Evolutionary conservation across 1,140 invertebrate genomes (phyloP).

Genomic region (Aethina tumida): DNA sequence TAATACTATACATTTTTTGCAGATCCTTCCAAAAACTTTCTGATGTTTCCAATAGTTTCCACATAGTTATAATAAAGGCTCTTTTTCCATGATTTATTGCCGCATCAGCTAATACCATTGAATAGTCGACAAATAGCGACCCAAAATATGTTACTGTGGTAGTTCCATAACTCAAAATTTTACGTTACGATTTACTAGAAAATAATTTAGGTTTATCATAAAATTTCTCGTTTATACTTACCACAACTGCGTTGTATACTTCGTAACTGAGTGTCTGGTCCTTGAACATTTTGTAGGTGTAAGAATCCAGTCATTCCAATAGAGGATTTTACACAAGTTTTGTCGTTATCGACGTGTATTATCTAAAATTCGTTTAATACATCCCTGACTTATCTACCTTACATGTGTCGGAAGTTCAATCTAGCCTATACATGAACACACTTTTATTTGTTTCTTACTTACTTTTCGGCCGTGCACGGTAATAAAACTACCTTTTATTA

Average conservation of each 20-base stretch:
- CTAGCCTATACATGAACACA: slow-evolving; percentile 5
- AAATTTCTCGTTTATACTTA: slow-evolving; percentile 39
- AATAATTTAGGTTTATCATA: neutral
- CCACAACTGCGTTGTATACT: slow-evolving; percentile 70
- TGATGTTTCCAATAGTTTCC: slow-evolving; percentile 49
- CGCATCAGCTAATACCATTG: slow-evolving; percentile 57
- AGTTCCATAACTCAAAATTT: slow-evolving; percentile 64
- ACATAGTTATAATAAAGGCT: slow-evolving; percentile 60
- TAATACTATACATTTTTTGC: slow-evolving; percentile 41
- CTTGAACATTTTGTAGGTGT: slow-evolving; percentile 73
- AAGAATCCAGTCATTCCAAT: slow-evolving; percentile 75
- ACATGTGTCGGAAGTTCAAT: slow-evolving; percentile 8
- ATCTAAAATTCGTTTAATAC: slow-evolving; percentile 5
- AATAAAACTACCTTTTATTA: slow-evolving; percentile 37
- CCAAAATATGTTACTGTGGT: slow-evolving; percentile 85
- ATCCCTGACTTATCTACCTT: slow-evolving; percentile 5
- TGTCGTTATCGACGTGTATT: slow-evolving; percentile 1
- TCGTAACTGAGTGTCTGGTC: slow-evolving; percentile 58
- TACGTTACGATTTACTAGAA: slow-evolving; percentile 42
- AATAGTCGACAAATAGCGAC: slow-evolving; percentile 65
- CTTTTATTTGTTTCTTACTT: slow-evolving; percentile 10
- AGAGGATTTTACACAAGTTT: slow-evolving; percentile 42
- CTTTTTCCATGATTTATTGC: slow-evolving; percentile 60
- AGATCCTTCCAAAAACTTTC: slow-evolving; percentile 50
- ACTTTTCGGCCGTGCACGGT: slow-evolving; percentile 39